These are phyloP conservation scores for Thamnophis sirtalis DNA, from an alignment of 2,113 vertebrate genomes.

Conservation along the genomic window DNA sequence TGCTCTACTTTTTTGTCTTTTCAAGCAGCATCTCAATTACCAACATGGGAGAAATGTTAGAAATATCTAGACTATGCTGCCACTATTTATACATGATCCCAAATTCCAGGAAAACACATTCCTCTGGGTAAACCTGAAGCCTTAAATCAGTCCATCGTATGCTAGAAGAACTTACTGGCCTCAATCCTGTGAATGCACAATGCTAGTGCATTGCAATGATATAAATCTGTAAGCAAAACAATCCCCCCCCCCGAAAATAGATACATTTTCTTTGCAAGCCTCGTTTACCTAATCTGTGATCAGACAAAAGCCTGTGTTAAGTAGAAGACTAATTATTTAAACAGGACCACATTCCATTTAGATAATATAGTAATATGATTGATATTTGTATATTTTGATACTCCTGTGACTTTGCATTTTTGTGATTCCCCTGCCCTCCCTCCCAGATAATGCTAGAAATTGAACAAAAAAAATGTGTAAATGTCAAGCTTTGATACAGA, in stretches of 20 bases:
- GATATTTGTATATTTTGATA: neutral
- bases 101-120: conserved; percentile 28
- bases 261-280: neutral
- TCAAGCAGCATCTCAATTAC: conserved; percentile 40
- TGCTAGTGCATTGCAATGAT: conserved; percentile 6
- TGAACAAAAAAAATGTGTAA: neutral
- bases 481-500: neutral
- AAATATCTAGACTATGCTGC: conserved; percentile 53
- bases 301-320: neutral
- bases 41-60: conserved; percentile 53
- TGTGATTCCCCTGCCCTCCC: too few species aligned
- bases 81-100: conserved; percentile 58
- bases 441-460: neutral
- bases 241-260: too few species aligned
- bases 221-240: conserved; percentile 28
- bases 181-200: conserved; percentile 17
- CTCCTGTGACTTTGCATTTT: neutral
- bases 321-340: conserved; percentile 4
- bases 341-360: neutral
- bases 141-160: conserved; percentile 35
- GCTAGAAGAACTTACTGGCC: conserved; percentile 34
- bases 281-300: neutral
- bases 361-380: neutral
- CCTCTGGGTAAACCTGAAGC: conserved; percentile 39
- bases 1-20: conserved; percentile 39